Base-by-base conservation (phyloP, 2,797 vertebrate species). In the Poeciliopsis presidionis region DNA sequence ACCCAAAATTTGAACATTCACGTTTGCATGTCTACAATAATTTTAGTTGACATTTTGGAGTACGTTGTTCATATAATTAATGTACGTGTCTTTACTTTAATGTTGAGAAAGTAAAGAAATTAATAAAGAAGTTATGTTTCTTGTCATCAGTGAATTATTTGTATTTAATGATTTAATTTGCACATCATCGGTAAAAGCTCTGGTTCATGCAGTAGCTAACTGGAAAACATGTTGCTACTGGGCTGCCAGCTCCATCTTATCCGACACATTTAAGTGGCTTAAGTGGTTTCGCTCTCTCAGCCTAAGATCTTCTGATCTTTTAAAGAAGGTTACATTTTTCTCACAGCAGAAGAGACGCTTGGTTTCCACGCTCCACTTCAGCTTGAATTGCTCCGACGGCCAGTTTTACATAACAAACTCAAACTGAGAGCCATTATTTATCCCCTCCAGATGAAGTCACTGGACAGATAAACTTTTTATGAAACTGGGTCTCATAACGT, bases 261-360 rank as follows among this genome's bases (percentile, higher is more conserved):
- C 61, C 2, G 16, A 20, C 33, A 39, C 61, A 65, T 36, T 39
- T 7, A 65, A 7, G 8, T 18, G 1, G 7, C 20, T 65, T 39
- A 65, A 36, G 2, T 39, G 8, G 20, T 12, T 22, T 67, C 5
- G 0, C 20, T 67, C 63, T 67, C 20, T 18, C 61, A 22, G 18
- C 18, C 2, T 39, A 25, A 36, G 16, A 36, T 63, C 59, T 63
- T 2, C 16, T 33, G 22, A 22, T n/a, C 9, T 25, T 69, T 28
- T 45, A 45, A 70, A 70, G 41, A 70, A 70, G 65, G 41, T 70
- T 45, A 45, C 22, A 70, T 70, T 70, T n/a, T 14, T 70, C 39
- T 70, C 25, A 28, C 67, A 70, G 41, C 67, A 70, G 25, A 45
- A 28, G 67, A 46, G 41, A 43, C 39, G 43, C 65, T 69, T 69